Percentiles rank a stretch among this genome's conserved stretches.
phyloP scores from a whole-genome alignment of 2,797 vertebrate genomes.

The Sarcoramphus papa region DNA sequence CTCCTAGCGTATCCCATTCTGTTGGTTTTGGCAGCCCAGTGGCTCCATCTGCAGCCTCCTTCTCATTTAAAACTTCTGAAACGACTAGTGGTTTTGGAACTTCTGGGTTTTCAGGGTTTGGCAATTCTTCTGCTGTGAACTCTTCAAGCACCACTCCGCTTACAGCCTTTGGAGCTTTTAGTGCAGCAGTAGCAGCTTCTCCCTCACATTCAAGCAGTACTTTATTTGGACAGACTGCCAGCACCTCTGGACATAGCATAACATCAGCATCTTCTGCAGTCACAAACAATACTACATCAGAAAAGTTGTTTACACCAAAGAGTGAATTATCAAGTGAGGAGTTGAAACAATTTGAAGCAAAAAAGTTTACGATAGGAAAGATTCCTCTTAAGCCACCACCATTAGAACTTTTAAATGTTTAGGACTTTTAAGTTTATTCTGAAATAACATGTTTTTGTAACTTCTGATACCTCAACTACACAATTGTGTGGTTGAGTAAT shows the following conservation, averaged over 20 bases:
- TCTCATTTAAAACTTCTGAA: slow-evolving; percentile 77
- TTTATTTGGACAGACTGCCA: slow-evolving; percentile 46
- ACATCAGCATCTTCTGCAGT: not conserved
- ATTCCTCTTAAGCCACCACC: slow-evolving; percentile 86
- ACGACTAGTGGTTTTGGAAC: slow-evolving; percentile 37
- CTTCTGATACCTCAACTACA: not conserved
- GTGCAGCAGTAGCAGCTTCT: not conserved
- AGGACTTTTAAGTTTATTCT: not conserved
- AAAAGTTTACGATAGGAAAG: slow-evolving; percentile 85
- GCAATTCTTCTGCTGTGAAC: not conserved
- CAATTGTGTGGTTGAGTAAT: not conserved
- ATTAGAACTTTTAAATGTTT: slow-evolving; percentile 75
- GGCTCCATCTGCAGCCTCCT: slow-evolving; percentile 70
- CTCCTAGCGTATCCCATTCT: not conserved
- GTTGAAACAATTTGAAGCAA: slow-evolving; percentile 82
- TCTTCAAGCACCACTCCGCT: not conserved
- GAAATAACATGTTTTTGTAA: not conserved
- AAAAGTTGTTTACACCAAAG: slow-evolving; percentile 79
- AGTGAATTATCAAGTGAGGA: slow-evolving; percentile 82
- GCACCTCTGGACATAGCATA: not conserved
- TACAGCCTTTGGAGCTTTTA: slow-evolving; percentile 16
- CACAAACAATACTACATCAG: not conserved
- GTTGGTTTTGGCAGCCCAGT: slow-evolving; percentile 52
- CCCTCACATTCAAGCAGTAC: not conserved
- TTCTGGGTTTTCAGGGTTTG: slow-evolving; percentile 61